These are phyloP conservation scores for Rhagophthalmus giganteus DNA, from an alignment of 2,888 invertebrate genomes.

Conservation along the genomic window DNA sequence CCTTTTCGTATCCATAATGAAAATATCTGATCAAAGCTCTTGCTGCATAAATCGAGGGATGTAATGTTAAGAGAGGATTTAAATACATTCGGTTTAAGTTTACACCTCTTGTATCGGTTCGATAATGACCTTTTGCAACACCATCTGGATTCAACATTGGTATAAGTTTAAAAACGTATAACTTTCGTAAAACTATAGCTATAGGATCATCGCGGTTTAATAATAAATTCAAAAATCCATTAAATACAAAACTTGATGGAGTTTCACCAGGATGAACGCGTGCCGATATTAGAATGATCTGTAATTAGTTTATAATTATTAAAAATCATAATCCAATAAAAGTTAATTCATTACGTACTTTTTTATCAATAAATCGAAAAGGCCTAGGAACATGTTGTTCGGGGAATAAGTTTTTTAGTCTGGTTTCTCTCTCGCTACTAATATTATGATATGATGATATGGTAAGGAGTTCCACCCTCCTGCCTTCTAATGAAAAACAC, in stretches of 20 bases:
- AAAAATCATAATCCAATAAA: too few relatives aligned
- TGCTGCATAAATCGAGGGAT: slow-evolving; percentile 86
- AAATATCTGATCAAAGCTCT: slow-evolving; percentile 76
- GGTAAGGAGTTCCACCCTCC: slow-evolving; percentile 80
- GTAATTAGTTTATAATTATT: too few relatives aligned
- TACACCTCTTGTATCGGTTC: slow-evolving; percentile 84
- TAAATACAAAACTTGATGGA: slow-evolving; percentile 87
- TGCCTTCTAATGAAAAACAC: slow-evolving; percentile 74
- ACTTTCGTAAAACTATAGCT: slow-evolving; percentile 70
- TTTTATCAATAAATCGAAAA: slow-evolving; percentile 74
- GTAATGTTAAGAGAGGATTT: slow-evolving; percentile 71
- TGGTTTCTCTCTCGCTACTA: slow-evolving; percentile 69
- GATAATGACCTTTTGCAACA: slow-evolving; percentile 81
- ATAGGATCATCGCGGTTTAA: slow-evolving; percentile 74
- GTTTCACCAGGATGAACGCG: slow-evolving; percentile 93
- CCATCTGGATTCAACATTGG: slow-evolving; percentile 93
- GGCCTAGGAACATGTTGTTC: slow-evolving; percentile 68
- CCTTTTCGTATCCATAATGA: slow-evolving; percentile 68
- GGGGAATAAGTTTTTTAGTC: slow-evolving; percentile 74
- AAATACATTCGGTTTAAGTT: slow-evolving; percentile 87
- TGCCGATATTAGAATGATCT: slow-evolving; percentile 84
- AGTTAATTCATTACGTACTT: slow-evolving; percentile 57
- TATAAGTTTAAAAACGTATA: slow-evolving; percentile 86
- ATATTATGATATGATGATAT: slow-evolving; percentile 81
- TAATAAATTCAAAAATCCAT: slow-evolving; percentile 82